These are phyloP conservation scores for Girardinus metallicus DNA, from an alignment of 2,797 vertebrate species.

Conservation along the genomic window DNA sequence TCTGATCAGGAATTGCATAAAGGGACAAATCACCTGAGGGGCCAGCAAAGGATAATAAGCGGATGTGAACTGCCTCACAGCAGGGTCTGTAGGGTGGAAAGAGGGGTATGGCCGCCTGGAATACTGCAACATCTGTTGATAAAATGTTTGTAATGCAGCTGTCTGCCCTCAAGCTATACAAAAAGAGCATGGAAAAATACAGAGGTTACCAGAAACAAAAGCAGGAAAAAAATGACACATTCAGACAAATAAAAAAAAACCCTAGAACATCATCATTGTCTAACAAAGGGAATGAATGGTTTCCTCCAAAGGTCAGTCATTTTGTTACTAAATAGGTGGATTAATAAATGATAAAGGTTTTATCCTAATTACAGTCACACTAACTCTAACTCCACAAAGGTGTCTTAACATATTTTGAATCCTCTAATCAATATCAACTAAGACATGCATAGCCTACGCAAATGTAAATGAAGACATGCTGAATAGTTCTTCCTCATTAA, in stretches of 20 bases:
- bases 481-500: conserved; percentile 73
- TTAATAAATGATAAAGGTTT: conserved; percentile 41
- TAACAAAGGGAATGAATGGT: conserved; percentile 27
- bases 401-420: conserved; percentile 50
- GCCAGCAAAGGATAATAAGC: conserved; percentile 56
- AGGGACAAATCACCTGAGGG: conserved; percentile 48
- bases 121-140: conserved; percentile 59
- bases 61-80: conserved; percentile 66
- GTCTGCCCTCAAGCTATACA: conserved; percentile 66
- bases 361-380: conserved; percentile 31
- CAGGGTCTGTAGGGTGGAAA: conserved; percentile 56
- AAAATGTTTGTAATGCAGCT: conserved; percentile 69
- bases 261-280: conserved; percentile 44
- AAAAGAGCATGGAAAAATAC: conserved; percentile 49
- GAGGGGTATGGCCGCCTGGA: conserved; percentile 36
- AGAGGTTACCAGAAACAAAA: conserved; percentile 27
- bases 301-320: conserved; percentile 44
- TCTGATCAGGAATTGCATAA: conserved; percentile 47
- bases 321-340: conserved; percentile 28
- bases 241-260: conserved; percentile 8
- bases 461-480: conserved; percentile 58
- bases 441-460: conserved; percentile 35
- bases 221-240: conserved; percentile 28
- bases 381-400: conserved; percentile 46
- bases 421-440: conserved; percentile 67